Base-by-base conservation (phyloP, 2,888 invertebrate species). In the Chironomus tentans region DNA sequence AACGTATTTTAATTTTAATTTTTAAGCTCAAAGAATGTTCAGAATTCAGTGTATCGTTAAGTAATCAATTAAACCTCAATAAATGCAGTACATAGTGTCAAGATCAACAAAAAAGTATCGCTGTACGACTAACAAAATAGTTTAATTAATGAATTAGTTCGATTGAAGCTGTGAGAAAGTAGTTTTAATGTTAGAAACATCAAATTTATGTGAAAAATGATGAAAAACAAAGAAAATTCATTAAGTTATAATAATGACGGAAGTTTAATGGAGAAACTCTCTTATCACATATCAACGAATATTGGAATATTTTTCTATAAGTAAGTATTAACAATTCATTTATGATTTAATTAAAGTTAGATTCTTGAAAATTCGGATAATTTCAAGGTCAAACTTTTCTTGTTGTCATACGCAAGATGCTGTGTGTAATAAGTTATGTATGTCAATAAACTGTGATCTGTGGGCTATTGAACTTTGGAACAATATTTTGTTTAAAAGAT, bases 291-390 rank as follows among this genome's bases (percentile, higher is more conserved):
- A n/a, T 76, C 76, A 22, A 21, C 21, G 10, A 12, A 18, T 1
- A 69, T 76, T 6, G 76, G 76, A 13, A 61, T 50, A 28, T 56
- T 76, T 38, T 76, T 76, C 18, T 76, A 76, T 46, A 76, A 56
- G 76, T 76, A 18, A 69, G 76, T 74, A 5, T 15, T 2, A 47
- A 48, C 5, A 3, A 4, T n/a, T 12, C 18, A 21, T n/a, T 47
- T 70, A 18, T 47, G 4, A 22, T 65, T 24, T 4, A 65, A 24
- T 24, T 10, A 24, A 24, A 65, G n/a, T n/a, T 12, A 22, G 2
- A 65, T 21, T 21, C 10, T 65, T 0, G 4, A n/a, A n/a, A n/a
- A n/a, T n/a, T n/a, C n/a, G n/a, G n/a, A 50, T 13, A 5, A 18
- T 18, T 56, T 56, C 56, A 56, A 56, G 56, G 56, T 56, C 65